Evolutionary conservation across 1,140 invertebrate genomes (phyloP), one percentile per base, ranked within the genome.

Genomic region (Papilio glaucus): DNA sequence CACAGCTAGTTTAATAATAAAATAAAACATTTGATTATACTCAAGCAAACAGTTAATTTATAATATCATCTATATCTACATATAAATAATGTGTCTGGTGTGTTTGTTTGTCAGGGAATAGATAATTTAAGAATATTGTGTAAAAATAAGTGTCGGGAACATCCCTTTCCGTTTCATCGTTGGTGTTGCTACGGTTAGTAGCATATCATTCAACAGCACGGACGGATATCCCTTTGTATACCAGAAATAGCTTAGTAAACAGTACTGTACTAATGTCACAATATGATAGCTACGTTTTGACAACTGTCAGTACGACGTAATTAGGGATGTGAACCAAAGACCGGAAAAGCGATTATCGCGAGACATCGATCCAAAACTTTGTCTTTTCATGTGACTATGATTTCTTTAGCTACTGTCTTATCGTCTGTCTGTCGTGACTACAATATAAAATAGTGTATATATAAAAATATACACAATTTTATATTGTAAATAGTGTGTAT

Each of bases 101-200:
- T 53, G 49, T 53, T 53, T 53, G 21, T 53, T 53, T 53, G 49
- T 53, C 49, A 26, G 2, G 2, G 29, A 33, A 33, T 33, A 33
- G 18, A 13, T 24, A 18, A 21, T 53, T 53, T 53, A 61, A 39
- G 39, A 33, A 63, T n/a, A n/a, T 49, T 24, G 67, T 77, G 60
- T 78, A 78, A 79, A 77, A 78, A 77, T 74, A 75, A 76, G 77
- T 70, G 65, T 71, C 57, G 15, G 65, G 57, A 79, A 80, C 78
- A 75, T 84, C 77, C 77, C 72, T 74, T 82, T 85, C 83, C 81
- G 79, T 70, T 81, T 83, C 76, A 74, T 76, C 39, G n/a, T 29
- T 61, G 21, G 57, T 67, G 45, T 21, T 60, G 76, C 60, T 77
- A 75, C 68, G 72, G 74, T 74, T 74, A 67, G 76, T 81, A 49